phyloP scores from a whole-genome alignment of 2,113 vertebrate species.

The Cynocephalus volans region DNA sequence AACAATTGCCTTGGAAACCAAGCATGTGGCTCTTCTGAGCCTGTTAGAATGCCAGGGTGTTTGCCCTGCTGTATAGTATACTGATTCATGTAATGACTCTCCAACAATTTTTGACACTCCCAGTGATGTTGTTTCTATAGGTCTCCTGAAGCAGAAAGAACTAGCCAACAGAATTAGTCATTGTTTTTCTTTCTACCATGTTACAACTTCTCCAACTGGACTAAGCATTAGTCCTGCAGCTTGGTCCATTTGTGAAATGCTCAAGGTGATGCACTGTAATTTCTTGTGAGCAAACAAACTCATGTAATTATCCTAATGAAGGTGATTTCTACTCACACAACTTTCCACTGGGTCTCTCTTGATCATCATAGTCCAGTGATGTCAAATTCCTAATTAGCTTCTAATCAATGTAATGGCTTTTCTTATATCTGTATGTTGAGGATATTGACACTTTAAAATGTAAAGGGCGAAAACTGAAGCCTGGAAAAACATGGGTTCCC shows the following conservation, averaged over 20 bases:
- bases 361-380: conserved; percentile 12
- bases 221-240: neutral
- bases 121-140: neutral
- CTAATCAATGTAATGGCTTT: neutral
- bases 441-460: neutral
- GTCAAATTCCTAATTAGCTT: neutral
- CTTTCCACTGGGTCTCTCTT: conserved; percentile 35
- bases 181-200: neutral
- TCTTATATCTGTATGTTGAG: neutral
- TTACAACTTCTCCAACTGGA: neutral
- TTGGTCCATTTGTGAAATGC: neutral
- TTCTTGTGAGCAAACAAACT: neutral
- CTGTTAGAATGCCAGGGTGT: neutral
- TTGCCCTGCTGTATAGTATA: neutral
- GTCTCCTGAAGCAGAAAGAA: neutral
- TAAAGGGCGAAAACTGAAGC: neutral
- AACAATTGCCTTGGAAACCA: neutral
- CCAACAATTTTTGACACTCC: neutral
- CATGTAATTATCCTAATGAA: conserved; percentile 33
- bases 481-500: neutral
- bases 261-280: neutral
- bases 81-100: neutral
- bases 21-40: neutral
- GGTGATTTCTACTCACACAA: neutral
- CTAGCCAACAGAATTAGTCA: neutral